Evolutionary conservation across 2,888 invertebrate genomes (phyloP), one percentile per base, ranked within the genome.

Genomic region (Epinotia ramella): DNA sequence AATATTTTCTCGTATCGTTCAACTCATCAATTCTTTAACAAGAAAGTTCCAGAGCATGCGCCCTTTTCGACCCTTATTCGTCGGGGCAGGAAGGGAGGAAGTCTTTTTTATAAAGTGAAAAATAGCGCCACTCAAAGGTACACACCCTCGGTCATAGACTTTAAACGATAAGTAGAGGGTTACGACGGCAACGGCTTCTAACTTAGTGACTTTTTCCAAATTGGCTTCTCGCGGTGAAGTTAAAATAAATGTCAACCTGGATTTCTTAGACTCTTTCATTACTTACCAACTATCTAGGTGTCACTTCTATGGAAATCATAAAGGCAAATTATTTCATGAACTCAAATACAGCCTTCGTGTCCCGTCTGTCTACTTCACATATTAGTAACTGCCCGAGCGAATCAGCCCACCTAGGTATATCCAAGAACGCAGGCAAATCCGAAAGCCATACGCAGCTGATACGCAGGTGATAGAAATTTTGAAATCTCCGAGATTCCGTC

Each of bases 71-170:
- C 89, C 88, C 87, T 89, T 88, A 88, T 85, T 86, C 82, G 60
- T 86, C 82, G 60, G 83, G 79, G 84, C 88, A 88, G 91, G 90
- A 91, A 91, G 91, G 88, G 90, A 90, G 88, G 89, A 86, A 83
- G 88, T 85, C 88, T 88, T 88, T 89, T 93, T 93, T 93, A 94
- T 91, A 91, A 90, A 89, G 87, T 91, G 91, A 93, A 91, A 92
- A 92, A 92, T 92, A 91, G 89, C 88, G 85, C 86, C 87, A 87
- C 84, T 84, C 87, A 86, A 88, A 89, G 86, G 83, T 86, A 46
- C 28, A 71, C 53, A 75, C 70, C 75, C 74, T 18, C 72, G 62
- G 57, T 62, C 67, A 28, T 62, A 76, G 71, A 76, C 67, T 66
- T 72, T 62, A 71, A 76, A 56, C 63, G 72, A 67, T 72, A 72